Evolutionary conservation across 2,113 vertebrate species (phyloP), one percentile per base, ranked within the genome.

Genomic region (Callorhinus ursinus): DNA sequence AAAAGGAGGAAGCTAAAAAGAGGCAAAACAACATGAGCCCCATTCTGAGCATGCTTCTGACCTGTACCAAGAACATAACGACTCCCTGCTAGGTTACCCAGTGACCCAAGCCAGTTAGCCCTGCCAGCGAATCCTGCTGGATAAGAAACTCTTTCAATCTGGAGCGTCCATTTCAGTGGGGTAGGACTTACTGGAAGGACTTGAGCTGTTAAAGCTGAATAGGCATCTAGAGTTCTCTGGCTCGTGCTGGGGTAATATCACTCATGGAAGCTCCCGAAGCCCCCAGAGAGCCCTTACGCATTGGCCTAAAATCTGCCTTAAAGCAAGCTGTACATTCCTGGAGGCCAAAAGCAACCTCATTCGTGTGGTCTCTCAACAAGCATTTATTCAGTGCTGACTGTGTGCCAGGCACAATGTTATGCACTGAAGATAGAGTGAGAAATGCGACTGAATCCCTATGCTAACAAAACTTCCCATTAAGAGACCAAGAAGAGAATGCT

Each of bases 201-300:
- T 71, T 55, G 36, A 74, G 12, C 0, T 89, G 6, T 15, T 81
- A 42, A 69, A 53, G 12, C 5, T 39, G 15, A 94, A 14, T 16
- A 19, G 31, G 57, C 28, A 67, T 28, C 19, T 51, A 22, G 2
- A 72, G 36, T 69, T 92, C 53, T 28, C 71, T 49, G 46, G 19
- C 1, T 39, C 31, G 14, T 51, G 0, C 5, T 81, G 4, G 14
- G 14, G 18, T 8, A 36, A 0, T 19, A 4, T 42, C n/a, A 55
- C 42, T n/a, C 63, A 71, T 11, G 46, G 65, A 53, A 31, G 22
- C 12, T 61, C 53, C 28, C 0, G 0, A 13, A 19, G 31, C 18
- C 51, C n/a, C 31, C 15, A 71, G 55, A 65, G 16, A 91, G 4
- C 31, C 18, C 1, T 53, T 86, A 8, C 11, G 24, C 9, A 14